phyloP scores from a whole-genome alignment of 2,797 vertebrate genomes.

The Synaphobranchus kaupii region DNA sequence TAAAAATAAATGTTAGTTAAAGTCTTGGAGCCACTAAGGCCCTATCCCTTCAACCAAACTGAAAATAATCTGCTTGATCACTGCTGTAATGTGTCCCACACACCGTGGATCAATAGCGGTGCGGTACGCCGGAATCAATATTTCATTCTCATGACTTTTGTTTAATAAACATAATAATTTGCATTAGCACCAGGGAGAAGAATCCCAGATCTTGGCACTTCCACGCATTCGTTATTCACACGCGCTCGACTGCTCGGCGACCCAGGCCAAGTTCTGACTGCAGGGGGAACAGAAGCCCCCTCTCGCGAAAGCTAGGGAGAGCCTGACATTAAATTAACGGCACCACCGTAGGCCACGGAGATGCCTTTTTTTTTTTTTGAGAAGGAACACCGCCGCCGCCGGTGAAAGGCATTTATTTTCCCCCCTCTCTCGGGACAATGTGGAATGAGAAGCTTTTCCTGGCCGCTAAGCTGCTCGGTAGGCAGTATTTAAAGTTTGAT shows the following conservation, averaged over 20 bases:
- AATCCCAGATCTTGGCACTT: neutral
- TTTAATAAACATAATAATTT: conserved; percentile 29
- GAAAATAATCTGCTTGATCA: neutral
- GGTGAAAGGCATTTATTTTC: neutral
- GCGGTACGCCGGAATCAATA: conserved; percentile 11
- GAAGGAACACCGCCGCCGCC: neutral
- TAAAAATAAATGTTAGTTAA: neutral
- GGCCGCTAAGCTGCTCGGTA: neutral
- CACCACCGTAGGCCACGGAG: neutral
- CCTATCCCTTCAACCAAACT: neutral
- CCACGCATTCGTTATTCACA: neutral
- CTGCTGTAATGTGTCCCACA: neutral
- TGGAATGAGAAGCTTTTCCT: neutral
- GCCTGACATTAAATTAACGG: neutral
- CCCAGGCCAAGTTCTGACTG: neutral
- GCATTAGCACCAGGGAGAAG: neutral
- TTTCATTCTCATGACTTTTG: conserved; percentile 20
- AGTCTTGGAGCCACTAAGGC: neutral
- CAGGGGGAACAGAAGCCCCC: too few species aligned
- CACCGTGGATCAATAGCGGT: conserved; percentile 17
- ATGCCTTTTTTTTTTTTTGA: neutral
- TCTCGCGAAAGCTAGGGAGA: neutral
- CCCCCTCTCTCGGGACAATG: neutral
- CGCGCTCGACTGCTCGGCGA: neutral
- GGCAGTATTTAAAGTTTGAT: neutral